Base-by-base conservation (phyloP, 2,888 invertebrate species). In the Phania funesta region DNA sequence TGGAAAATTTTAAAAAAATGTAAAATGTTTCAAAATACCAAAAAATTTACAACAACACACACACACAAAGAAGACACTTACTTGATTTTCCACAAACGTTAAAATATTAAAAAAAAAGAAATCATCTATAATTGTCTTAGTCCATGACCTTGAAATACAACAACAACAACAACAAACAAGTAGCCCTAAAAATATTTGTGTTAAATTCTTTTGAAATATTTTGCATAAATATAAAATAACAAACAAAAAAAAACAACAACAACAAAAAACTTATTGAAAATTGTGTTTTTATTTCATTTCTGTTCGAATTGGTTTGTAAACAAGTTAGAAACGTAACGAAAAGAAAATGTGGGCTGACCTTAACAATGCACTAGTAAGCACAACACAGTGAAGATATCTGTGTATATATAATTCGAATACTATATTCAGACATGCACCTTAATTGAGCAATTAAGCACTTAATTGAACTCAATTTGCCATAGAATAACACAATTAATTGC, bases 121-220 rank as follows among this genome's bases (percentile, higher is more conserved):
- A n/a, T n/a, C n/a, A n/a, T n/a, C n/a, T n/a, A n/a, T n/a, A 58
- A 58, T 24, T 58, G 22, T 38, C 24, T 20, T 16, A 35, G 6
- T 6, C 20, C 58, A 2, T 35, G 13, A 24, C 38, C 24, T 26
- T 3, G 11, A 20, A 24, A 11, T 13, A 35, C 26, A 22, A 32
- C 11, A n/a, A 52, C 18, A 9, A 26, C 8, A 32, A 62, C 44
- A 26, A 11, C 54, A 81, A 82, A 83, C 77, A 73, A 64, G 16
- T 64, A 64, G 24, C 9, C 46, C 76, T 81, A 81, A 85, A 86
- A 87, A 71, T 85, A 86, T 86, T 88, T 87, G 79, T 85, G 84
- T 89, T 89, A 84, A 88, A 88, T 88, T 85, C 86, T 89, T 89
- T 88, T 88, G 88, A 88, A 89, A 88, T 88, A 89, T 88, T 88